These are phyloP conservation scores for Propithecus perrieri DNA, from an alignment of 2,797 vertebrate genomes.

Conservation along the genomic window DNA sequence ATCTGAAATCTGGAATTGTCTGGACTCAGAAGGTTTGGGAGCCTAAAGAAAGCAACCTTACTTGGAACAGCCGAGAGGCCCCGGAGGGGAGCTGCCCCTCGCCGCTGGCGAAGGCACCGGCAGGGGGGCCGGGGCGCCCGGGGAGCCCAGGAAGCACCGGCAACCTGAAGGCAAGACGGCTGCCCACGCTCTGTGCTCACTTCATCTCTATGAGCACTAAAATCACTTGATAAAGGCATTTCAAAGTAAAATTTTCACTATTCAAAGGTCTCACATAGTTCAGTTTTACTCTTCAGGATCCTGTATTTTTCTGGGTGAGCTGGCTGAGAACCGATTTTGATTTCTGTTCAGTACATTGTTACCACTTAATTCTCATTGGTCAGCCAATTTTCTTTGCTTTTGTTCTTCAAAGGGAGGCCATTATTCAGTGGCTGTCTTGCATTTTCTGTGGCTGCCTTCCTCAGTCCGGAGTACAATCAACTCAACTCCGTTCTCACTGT, in stretches of 20 bases:
- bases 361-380: slow-evolving; percentile 44
- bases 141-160: not conserved
- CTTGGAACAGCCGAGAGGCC: not conserved
- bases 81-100: not conserved
- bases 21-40: not conserved
- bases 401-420: slow-evolving; percentile 65
- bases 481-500: not conserved
- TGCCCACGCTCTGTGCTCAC: not conserved
- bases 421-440: not conserved
- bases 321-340: slow-evolving; percentile 53
- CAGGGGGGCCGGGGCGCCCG: not conserved
- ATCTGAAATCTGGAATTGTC: not conserved
- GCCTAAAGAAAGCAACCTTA: not conserved
- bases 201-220: not conserved
- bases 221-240: slow-evolving; percentile 40
- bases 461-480: not conserved
- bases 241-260: slow-evolving; percentile 36
- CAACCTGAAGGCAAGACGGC: not conserved
- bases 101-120: fast-evolving
- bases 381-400: slow-evolving; percentile 65
- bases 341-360: slow-evolving; percentile 49
- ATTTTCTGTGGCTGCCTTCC: not conserved
- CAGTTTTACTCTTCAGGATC: slow-evolving; percentile 54
- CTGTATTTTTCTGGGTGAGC: slow-evolving; percentile 52
- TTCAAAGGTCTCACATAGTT: slow-evolving; percentile 52